Base-by-base conservation (phyloP, 2,113 vertebrate species). In the Chitala chitala region DNA sequence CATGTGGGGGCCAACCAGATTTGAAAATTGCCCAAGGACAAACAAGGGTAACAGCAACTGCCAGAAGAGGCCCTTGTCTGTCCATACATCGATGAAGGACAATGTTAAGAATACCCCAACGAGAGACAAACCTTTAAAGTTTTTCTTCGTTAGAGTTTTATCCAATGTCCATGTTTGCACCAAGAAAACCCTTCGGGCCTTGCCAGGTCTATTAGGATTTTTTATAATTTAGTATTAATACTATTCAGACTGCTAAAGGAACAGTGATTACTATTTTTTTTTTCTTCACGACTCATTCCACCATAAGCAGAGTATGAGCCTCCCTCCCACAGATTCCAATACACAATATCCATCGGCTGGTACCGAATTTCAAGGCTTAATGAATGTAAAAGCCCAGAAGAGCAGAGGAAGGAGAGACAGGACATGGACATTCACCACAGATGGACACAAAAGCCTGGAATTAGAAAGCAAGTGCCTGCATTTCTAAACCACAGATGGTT, bases 331-430 rank as follows among this genome's bases (percentile, higher is more conserved):
- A 68, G 59, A 63, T 63, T 63, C 51, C 38, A 66, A n/a, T n/a
- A n/a, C n/a, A n/a, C n/a, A 80, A 70, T 85, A 87, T 89, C 86
- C 87, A 88, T 88, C 83, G 87, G 85, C 86, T 85, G 85, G 83
- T 83, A 81, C 75, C 77, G 78, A 75, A 77, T 78, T 4, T 85
- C 82, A 79, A 56, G 69, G 82, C 86, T n/a, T n/a, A n/a, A n/a
- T n/a, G n/a, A n/a, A 89, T 42, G 33, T 9, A 8, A 26, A 58
- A 58, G 17, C 56, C 5, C 29, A 36, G 69, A n/a, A 4, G 20
- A 8, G 33, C 2, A n/a, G 15, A 9, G 10, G 1, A 22, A 3
- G 36, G n/a, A 8, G n/a, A 24, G 40, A 0, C n/a, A 8, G 4
- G 4, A 20, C 8, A 17, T 9, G 36, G 29, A 61, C 58, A 38